Percentiles rank a stretch among this genome's conserved stretches.
Evolutionary conservation across 2,888 invertebrate species (phyloP).

Genomic region (Girardia tigrina): DNA sequence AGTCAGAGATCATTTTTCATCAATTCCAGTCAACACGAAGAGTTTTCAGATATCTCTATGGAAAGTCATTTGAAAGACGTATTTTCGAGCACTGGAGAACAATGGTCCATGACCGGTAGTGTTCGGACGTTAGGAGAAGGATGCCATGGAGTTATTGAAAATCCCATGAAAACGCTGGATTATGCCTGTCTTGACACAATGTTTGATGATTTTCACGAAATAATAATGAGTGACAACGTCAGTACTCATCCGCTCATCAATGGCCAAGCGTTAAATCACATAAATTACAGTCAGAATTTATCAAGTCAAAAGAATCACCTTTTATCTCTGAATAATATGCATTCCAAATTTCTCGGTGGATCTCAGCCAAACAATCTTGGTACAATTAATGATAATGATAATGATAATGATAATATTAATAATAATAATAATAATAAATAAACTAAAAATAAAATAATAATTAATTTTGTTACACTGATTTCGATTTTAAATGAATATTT

Average conservation of each 20-base stretch:
- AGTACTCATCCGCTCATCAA: conserved; percentile 13
- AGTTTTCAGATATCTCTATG: neutral
- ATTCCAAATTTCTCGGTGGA: conserved; percentile 23
- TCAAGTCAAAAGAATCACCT: neutral
- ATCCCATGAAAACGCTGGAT: neutral
- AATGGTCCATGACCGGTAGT: neutral
- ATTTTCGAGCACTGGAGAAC: neutral
- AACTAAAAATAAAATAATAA: too few relatives aligned
- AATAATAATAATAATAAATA: too few relatives aligned
- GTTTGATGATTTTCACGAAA: conserved; percentile 19
- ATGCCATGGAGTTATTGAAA: neutral
- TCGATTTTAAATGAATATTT: too few relatives aligned
- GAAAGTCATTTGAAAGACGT: conserved; percentile 19
- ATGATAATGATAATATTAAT: too few relatives aligned
- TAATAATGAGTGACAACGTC: conserved; percentile 8
- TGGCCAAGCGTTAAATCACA: neutral
- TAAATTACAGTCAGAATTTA: neutral
- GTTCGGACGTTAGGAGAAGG: neutral
- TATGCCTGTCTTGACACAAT: conserved; percentile 15
- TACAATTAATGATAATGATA: too few relatives aligned
- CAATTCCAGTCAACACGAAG: conserved; percentile 9
- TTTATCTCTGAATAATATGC: neutral
- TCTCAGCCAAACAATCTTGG: conserved; percentile 19
- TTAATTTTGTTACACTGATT: too few relatives aligned
- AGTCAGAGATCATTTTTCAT: conserved; percentile 20